Evolutionary conservation across 2,113 vertebrate species (phyloP), one percentile per base, ranked within the genome.

Genomic region (Aythya baeri): DNA sequence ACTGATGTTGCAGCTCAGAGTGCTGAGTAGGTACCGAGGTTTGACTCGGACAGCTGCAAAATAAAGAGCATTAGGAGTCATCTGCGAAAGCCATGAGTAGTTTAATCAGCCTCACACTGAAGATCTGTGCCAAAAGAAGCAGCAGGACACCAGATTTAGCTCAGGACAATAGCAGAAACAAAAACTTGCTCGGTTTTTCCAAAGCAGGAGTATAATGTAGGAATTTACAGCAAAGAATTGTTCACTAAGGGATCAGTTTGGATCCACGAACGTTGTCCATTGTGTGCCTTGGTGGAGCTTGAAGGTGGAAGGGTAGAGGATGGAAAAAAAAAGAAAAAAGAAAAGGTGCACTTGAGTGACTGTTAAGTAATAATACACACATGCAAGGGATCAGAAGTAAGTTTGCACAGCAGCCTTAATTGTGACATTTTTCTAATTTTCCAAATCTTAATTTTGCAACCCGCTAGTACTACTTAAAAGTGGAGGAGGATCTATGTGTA

Each of bases 401-500:
- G 22, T 70, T 93, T 96, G 17, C 77, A 13, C 17, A 61, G 58
- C 83, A 84, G 22, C 52, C 77, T 75, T 57, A 57, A 57, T 23
- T 86, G n/a, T 65, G 38, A 91, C 62, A 11, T 32, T 95, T 92
- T 93, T 76, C 89, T 95, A 86, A 89, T 94, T 92, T 88, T 96
- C 34, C 67, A 95, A 91, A 92, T 94, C 93, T 94, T 94, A 75
- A 86, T 96, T 92, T 97, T 92, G 83, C 92, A 92, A 97, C 74
- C 83, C 5, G 12, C 54, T 95, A 93, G 89, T 84, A 82, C 93
- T 96, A 10, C 86, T 95, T 95, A 78, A 96, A 92, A 95, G 63
- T 87, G 91, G 89, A 94, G 73, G 80, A 94, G 74, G 89, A 92
- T 86, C 88, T 93, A 34, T 92, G 54, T 91, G 67, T 95, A 93